phyloP scores from a whole-genome alignment of 2,113 vertebrate genomes.

The Callipepla squamata region DNA sequence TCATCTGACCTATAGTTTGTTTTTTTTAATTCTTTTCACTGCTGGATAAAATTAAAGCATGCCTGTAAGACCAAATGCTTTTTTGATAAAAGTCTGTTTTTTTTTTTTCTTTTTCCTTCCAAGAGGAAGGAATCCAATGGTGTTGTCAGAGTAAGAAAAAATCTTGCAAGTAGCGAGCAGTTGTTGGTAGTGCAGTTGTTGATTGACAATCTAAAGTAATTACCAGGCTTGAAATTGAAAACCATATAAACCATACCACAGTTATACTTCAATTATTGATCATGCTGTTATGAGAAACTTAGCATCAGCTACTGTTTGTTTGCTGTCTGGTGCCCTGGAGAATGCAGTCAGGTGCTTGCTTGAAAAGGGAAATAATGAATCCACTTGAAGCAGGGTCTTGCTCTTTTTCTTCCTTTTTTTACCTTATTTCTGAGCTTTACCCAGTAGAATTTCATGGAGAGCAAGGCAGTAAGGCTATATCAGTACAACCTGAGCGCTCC shows the following conservation, averaged over 20 bases:
- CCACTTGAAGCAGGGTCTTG: background rate
- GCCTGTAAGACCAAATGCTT: background rate
- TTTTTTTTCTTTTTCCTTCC: background rate
- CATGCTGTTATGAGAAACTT: background rate
- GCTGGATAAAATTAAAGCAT: background rate
- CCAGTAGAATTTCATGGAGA: background rate
- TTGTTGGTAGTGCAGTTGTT: too few species aligned
- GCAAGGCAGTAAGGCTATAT: background rate
- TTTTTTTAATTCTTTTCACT: background rate
- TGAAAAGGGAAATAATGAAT: conserved; percentile 23
- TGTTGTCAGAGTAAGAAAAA: background rate
- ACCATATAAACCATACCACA: background rate
- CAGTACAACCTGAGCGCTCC: background rate
- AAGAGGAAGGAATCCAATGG: background rate
- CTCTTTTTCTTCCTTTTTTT: background rate
- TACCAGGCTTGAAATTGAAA: background rate
- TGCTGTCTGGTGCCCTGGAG: background rate
- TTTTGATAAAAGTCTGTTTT: background rate
- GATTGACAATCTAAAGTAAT: background rate
- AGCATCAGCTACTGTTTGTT: background rate
- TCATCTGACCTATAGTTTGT: background rate
- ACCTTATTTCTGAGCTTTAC: background rate
- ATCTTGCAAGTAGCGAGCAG: background rate
- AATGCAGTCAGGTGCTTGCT: background rate
- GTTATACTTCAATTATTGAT: background rate